Percentiles rank a stretch among this genome's conserved stretches.
Conservation (phyloP, 2,113 vertebrate genomes). For the Noturus placidus region DNA sequence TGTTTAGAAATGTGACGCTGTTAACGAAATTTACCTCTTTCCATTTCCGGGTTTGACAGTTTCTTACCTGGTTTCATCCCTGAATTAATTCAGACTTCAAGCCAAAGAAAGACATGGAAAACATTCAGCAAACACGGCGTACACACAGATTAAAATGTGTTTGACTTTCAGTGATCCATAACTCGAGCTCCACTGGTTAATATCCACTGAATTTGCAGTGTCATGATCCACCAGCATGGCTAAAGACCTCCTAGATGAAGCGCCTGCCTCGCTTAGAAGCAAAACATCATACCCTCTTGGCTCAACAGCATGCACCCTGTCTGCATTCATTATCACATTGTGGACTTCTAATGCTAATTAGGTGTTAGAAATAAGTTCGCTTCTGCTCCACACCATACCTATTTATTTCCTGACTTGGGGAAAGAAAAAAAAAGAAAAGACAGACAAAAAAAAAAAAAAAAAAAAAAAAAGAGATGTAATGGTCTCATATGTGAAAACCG, state of each 20-base stretch:
- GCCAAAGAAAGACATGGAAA: constrained; percentile 8
- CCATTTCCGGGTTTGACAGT: constrained; percentile 2
- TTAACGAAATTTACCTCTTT: background rate
- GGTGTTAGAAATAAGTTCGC: constrained; percentile 10
- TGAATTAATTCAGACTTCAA: constrained; percentile 12
- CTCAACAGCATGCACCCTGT: background rate
- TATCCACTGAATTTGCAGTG: constrained; percentile 25
- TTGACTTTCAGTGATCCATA: constrained; percentile 24
- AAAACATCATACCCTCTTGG: constrained; percentile 1
- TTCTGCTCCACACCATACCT: background rate
- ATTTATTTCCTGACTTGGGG: background rate
- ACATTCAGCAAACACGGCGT: constrained; percentile 21
- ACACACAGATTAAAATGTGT: constrained; percentile 34
- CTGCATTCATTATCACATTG: constrained; percentile 13
- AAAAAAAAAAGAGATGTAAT: background rate
- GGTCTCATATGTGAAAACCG: background rate
- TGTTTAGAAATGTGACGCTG: background rate
- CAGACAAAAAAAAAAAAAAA: too few species aligned
- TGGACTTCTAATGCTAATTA: constrained; percentile 17
- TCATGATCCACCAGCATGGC: constrained; percentile 34
- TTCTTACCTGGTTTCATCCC: background rate
- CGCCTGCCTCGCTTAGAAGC: background rate
- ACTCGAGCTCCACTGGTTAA: background rate
- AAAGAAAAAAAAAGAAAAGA: background rate
- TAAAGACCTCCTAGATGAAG: constrained; percentile 5